These are phyloP conservation scores for Anarhynchus alexandrinus DNA, from an alignment of 2,113 vertebrate species.

Conservation along the genomic window DNA sequence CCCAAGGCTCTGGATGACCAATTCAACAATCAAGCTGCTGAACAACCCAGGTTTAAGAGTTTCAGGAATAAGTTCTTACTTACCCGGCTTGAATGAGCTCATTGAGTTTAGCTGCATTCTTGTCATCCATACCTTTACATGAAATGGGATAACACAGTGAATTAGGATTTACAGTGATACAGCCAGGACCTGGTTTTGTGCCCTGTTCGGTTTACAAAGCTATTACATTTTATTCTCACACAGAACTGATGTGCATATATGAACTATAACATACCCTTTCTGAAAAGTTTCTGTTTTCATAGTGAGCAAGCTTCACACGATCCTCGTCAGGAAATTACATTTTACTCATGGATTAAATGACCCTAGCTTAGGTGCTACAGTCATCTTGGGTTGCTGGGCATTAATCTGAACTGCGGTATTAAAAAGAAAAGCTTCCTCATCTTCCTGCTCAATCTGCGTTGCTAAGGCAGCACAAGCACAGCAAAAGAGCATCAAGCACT, in stretches of 20 bases:
- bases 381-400: neutral
- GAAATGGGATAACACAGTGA: conserved; percentile 15
- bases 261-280: neutral
- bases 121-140: conserved; percentile 95
- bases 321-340: neutral
- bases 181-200: neutral
- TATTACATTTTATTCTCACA: neutral
- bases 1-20: neutral
- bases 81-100: conserved; percentile 97
- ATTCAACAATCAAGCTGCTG: neutral
- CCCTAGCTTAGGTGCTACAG: neutral
- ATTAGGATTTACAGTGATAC: neutral
- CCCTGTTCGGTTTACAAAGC: neutral
- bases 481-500: neutral
- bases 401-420: neutral
- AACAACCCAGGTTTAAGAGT: neutral
- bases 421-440: neutral
- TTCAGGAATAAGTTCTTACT: conserved; percentile 52
- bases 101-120: conserved; percentile 94
- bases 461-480: conserved; percentile 8
- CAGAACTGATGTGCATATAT: neutral
- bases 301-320: neutral
- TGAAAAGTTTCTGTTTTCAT: neutral
- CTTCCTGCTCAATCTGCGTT: neutral
- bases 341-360: neutral